Percentiles rank a stretch among this genome's conserved stretches.
Evolutionary conservation across 1,140 invertebrate genomes (phyloP).

Genomic region (Drosophila elegans): DNA sequence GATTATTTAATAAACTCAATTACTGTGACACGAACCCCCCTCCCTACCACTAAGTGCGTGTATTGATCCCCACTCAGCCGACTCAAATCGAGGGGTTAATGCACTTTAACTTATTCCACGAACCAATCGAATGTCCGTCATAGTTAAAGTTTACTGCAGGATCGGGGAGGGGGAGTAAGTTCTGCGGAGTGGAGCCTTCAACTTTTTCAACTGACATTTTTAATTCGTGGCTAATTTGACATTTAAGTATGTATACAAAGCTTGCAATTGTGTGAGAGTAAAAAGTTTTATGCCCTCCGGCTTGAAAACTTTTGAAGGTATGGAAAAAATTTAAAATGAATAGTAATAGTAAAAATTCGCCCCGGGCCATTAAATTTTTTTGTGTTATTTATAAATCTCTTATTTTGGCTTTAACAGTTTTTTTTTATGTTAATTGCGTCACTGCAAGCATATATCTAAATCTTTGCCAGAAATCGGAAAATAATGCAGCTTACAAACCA

Average conservation of each 20-base stretch:
- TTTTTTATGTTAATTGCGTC: background rate
- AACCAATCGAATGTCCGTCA: conserved; percentile 21
- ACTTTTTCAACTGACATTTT: conserved; percentile 68
- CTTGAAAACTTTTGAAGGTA: conserved; percentile 31
- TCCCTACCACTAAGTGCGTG: conserved; percentile 28
- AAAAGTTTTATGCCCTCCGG: conserved; percentile 45
- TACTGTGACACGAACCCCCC: conserved; percentile 35
- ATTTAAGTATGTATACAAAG: conserved; percentile 46
- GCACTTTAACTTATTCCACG: conserved; percentile 40
- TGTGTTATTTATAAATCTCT: conserved; percentile 1
- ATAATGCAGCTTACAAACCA: conserved; percentile 6
- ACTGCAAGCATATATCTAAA: conserved; percentile 4
- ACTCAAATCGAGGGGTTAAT: conserved; percentile 50
- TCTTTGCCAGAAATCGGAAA: conserved; percentile 9
- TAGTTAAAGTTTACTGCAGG: conserved; percentile 1
- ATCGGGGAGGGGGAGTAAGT: background rate
- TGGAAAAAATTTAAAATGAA: conserved; percentile 6
- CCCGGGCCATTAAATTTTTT: conserved; percentile 1
- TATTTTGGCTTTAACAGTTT: conserved; percentile 6
- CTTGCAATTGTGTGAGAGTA: conserved; percentile 14
- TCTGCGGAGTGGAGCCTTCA: conserved; percentile 17
- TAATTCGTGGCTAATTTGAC: conserved; percentile 76
- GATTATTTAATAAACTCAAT: conserved; percentile 83
- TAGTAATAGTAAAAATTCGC: conserved; percentile 12
- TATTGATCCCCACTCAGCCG: conserved; percentile 19